A percentile compares a stretch with the other conserved stretches of the same genome.
phyloP scores from a whole-genome alignment of 2,888 invertebrate species.

The Antheraea assamensis region DNA sequence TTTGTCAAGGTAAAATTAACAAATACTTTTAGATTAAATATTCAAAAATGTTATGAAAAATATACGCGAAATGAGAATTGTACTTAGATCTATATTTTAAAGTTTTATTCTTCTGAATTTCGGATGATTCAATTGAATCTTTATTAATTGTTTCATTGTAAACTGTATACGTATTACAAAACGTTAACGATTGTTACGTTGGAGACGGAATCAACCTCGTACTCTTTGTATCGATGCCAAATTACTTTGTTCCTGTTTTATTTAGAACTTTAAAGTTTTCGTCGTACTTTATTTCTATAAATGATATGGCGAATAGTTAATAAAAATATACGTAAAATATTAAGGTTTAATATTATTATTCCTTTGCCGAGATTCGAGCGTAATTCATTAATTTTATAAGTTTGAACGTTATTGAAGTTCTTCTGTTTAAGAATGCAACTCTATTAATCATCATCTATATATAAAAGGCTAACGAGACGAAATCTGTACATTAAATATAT shows the following conservation, averaged over 20 bases:
- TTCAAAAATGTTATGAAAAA: neutral
- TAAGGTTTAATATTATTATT: too few relatives aligned
- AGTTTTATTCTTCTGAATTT: neutral
- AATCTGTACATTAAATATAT: too few relatives aligned
- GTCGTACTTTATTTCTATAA: neutral
- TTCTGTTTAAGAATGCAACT: too few relatives aligned
- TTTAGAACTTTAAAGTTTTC: neutral
- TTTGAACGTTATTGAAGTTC: too few relatives aligned
- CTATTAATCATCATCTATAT: too few relatives aligned
- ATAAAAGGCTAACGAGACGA: too few relatives aligned
- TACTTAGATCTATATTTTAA: neutral
- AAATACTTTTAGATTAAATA: neutral
- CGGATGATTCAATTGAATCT: neutral
- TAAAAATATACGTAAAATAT: too few relatives aligned
- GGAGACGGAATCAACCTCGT: conserved; percentile 27
- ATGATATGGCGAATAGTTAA: too few relatives aligned
- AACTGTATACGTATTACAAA: conserved; percentile 19
- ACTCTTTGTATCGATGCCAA: conserved; percentile 30
- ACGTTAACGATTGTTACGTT: conserved; percentile 23
- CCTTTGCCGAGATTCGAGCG: too few relatives aligned
- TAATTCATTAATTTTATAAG: too few relatives aligned
- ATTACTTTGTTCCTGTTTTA: conserved; percentile 28
- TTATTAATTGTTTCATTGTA: neutral
- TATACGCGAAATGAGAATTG: neutral
- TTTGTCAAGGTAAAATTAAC: too few relatives aligned